Base-by-base conservation (phyloP, 2,113 vertebrate genomes). In the Corydoras maculifer region DNA sequence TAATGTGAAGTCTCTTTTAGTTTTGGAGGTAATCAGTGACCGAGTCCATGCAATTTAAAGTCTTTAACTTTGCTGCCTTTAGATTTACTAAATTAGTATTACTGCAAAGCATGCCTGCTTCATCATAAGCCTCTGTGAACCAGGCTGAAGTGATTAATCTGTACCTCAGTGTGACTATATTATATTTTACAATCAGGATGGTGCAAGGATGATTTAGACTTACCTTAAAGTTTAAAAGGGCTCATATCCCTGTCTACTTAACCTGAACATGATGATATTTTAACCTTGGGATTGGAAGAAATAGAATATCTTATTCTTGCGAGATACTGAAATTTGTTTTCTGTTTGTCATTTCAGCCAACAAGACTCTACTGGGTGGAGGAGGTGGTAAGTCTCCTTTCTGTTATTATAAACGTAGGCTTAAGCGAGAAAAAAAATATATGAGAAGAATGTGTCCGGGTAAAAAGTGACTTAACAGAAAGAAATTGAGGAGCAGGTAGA, bases 281-380 rank as follows among this genome's bases (percentile, higher is more conserved):
- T 14, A 65, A 35, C 13, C 12, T 10, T 29, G 30, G 70, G 29
- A 7, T 8, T 59, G 25, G 5, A 59, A 65, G 53, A 57, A 30
- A 11, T 48, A 18, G 13, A 64, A 43, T 72, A 69, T 49, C 2
- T 72, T 58, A 57, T 70, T 67, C 30, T 51, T 43, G 48, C 43
- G 51, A 63, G 35, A 71, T 68, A n/a, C 61, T 78, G 25, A 72
- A 31, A 32, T 72, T 30, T 67, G 53, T 78, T 70, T 76, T 76
- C 48, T 77, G 63, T 82, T 11, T 86, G 43, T 83, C 76, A 72
- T 92, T 89, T 79, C 87, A 94, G 93, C 92, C 80, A 94, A 94
- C 87, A 92, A 87, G 68, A 90, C 90, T 77, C 86, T 94, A 83
- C 90, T 94, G 0, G 92, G 93, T 29, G 92, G 92, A 13, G 92